Conservation (phyloP, 2,888 invertebrate species). For the Leptopilina drosophilae region DNA sequence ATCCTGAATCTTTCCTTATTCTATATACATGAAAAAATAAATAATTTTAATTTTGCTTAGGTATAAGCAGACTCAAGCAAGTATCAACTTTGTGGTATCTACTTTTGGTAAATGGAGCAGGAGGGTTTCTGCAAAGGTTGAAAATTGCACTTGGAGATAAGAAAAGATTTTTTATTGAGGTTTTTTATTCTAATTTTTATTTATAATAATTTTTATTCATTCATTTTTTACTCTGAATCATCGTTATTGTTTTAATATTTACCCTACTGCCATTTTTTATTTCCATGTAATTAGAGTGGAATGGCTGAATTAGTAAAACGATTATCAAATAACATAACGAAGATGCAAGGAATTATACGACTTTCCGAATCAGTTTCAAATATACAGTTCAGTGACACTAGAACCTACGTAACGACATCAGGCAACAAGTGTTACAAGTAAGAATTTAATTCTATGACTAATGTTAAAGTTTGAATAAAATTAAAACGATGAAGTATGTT, state of each 20-base stretch:
- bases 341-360: conserved; percentile 53
- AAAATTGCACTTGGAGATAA: conserved; percentile 57
- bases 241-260: too few relatives aligned
- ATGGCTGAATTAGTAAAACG: conserved; percentile 53
- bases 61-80: conserved; percentile 55
- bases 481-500: too few relatives aligned
- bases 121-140: conserved; percentile 63
- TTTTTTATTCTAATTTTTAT: too few relatives aligned
- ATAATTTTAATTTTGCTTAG: conserved; percentile 43
- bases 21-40: background rate
- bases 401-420: conserved; percentile 58
- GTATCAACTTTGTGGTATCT: conserved; percentile 67
- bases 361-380: conserved; percentile 55
- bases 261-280: too few relatives aligned
- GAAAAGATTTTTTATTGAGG: conserved; percentile 62
- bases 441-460: background rate
- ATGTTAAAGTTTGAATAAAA: too few relatives aligned
- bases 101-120: conserved; percentile 61
- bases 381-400: conserved; percentile 60
- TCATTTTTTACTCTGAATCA: too few relatives aligned
- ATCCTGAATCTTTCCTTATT: too few relatives aligned
- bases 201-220: too few relatives aligned
- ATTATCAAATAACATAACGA: conserved; percentile 53
- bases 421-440: conserved; percentile 59
- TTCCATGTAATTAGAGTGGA: conserved; percentile 55